phyloP scores from a whole-genome alignment of 2,888 invertebrate genomes.

The Drosophila ezoana region DNA sequence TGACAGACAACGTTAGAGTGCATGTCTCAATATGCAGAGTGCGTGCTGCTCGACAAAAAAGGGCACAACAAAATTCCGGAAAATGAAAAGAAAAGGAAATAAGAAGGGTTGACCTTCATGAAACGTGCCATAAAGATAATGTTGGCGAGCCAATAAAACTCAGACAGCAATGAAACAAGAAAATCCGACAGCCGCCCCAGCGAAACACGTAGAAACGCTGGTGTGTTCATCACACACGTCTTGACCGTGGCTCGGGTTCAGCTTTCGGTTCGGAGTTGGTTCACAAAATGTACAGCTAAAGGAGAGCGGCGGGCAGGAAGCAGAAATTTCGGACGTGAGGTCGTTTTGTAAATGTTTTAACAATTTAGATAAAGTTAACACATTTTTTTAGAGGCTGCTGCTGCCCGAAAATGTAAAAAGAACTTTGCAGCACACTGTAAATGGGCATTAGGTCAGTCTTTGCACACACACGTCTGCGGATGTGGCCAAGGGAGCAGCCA shows the following conservation, averaged over 20 bases:
- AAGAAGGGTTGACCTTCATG: constrained; percentile 63
- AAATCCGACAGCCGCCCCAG: constrained; percentile 24
- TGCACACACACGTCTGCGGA: constrained; percentile 57
- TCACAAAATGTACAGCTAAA: constrained; percentile 15
- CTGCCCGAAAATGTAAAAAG: constrained; percentile 53
- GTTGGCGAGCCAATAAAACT: constrained; percentile 72
- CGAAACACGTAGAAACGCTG: constrained; percentile 24
- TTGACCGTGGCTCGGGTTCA: constrained; percentile 4
- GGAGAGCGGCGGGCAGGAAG: constrained; percentile 26
- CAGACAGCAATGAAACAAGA: constrained; percentile 44
- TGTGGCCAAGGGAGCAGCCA: constrained; percentile 57
- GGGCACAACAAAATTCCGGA: constrained; percentile 72
- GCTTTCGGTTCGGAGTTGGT: constrained; percentile 1
- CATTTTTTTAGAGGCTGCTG: constrained; percentile 64
- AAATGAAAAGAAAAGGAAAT: constrained; percentile 16
- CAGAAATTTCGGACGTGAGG: constrained; percentile 75
- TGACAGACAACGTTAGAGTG: constrained; percentile 56
- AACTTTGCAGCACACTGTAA: constrained; percentile 54
- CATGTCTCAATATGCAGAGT: constrained; percentile 62
- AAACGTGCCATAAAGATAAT: constrained; percentile 68
- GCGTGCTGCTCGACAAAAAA: constrained; percentile 66
- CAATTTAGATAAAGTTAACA: constrained; percentile 84
- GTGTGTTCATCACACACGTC: constrained; percentile 23
- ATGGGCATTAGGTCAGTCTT: constrained; percentile 76
- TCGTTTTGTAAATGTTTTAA: constrained; percentile 82